These are phyloP conservation scores for Myotis findleyi DNA, from an alignment of 2,797 vertebrate genomes.

Conservation along the genomic window DNA sequence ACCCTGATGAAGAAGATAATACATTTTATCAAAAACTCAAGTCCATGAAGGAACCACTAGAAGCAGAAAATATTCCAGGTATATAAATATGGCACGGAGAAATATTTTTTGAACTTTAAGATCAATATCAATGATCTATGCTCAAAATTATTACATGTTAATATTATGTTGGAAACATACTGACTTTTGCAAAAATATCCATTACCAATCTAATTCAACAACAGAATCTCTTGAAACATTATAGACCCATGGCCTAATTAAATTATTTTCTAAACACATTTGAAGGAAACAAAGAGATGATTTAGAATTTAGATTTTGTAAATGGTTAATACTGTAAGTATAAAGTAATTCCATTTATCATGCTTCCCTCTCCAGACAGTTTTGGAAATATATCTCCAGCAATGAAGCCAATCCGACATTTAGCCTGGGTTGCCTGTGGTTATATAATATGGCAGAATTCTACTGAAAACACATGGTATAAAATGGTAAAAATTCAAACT, in stretches of 20 bases:
- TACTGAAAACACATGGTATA: constrained; percentile 92
- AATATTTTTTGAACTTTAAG: not conserved
- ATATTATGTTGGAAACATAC: not conserved
- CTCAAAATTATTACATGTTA: constrained; percentile 19
- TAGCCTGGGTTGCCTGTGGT: constrained; percentile 90
- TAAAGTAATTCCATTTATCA: constrained; percentile 30
- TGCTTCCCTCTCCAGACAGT: constrained; percentile 88
- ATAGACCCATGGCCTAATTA: not conserved
- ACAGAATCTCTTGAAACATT: not conserved
- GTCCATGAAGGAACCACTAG: constrained; percentile 83
- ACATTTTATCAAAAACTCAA: constrained; percentile 90
- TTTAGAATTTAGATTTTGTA: constrained; percentile 45
- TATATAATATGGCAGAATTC: constrained; percentile 93
- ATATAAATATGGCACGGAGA: constrained; percentile 48
- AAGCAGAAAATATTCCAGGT: constrained; percentile 93
- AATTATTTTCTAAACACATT: constrained; percentile 6
- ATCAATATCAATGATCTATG: not conserved
- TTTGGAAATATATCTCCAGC: constrained; percentile 89
- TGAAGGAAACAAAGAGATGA: constrained; percentile 42
- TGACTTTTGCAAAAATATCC: constrained; percentile 35
- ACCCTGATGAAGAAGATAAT: constrained; percentile 88
- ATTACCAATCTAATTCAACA: not conserved
- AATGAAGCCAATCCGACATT: constrained; percentile 91
- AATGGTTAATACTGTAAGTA: not conserved
- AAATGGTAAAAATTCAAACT: constrained; percentile 91